Evolutionary conservation across 2,113 vertebrate genomes (phyloP).

Genomic region (Cercocebus atys): DNA sequence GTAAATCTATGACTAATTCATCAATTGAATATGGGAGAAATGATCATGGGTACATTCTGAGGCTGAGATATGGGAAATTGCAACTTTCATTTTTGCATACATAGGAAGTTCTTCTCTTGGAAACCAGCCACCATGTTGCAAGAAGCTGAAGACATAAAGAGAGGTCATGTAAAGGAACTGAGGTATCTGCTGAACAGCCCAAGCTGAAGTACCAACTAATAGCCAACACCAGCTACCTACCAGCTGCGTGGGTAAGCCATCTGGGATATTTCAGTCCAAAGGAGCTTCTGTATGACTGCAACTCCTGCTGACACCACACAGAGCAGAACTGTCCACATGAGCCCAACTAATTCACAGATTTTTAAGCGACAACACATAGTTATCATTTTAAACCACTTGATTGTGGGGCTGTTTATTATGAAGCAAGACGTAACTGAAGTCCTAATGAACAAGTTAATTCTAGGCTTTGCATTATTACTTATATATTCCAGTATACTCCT

Average conservation of each 20-base stretch:
- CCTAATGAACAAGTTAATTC: not conserved
- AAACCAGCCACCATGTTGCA: not conserved
- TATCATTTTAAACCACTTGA: not conserved
- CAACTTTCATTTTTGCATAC: not conserved
- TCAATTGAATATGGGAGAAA: not conserved
- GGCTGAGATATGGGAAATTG: not conserved
- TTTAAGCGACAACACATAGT: not conserved
- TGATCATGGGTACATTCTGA: not conserved
- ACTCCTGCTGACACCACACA: not conserved
- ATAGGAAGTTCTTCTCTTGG: not conserved
- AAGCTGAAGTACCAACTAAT: not conserved
- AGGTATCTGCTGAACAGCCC: not conserved
- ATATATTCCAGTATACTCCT: not conserved
- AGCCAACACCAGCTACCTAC: not conserved
- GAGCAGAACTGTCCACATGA: not conserved
- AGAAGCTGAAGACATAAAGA: not conserved
- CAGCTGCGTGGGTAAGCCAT: not conserved
- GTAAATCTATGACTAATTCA: not conserved
- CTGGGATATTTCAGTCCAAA: not conserved
- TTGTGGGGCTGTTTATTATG: not conserved
- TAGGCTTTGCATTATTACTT: not conserved
- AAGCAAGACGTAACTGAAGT: not conserved
- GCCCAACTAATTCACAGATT: not conserved
- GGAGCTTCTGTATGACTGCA: not conserved
- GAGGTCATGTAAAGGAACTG: not conserved